phyloP scores from a whole-genome alignment of 2,797 vertebrate genomes.

The Falco berigora region DNA sequence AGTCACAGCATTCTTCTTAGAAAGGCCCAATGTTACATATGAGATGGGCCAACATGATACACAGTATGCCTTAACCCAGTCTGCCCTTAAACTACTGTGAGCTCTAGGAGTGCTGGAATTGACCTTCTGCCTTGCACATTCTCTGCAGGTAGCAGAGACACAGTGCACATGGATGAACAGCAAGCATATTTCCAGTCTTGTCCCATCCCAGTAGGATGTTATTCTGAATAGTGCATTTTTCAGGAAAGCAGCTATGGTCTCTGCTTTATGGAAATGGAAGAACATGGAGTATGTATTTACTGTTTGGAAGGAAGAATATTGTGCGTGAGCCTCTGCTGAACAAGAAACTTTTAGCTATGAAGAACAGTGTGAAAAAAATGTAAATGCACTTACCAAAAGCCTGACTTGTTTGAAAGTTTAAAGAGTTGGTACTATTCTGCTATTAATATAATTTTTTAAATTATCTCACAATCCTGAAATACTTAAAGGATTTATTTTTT shows the following conservation, averaged over 20 bases:
- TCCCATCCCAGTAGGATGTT: neutral
- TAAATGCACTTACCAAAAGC: neutral
- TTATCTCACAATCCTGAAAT: neutral
- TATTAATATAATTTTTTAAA: neutral
- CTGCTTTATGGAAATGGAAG: neutral
- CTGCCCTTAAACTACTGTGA: neutral
- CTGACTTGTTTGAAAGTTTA: neutral
- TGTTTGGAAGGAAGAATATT: neutral
- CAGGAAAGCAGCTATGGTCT: neutral
- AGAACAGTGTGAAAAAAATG: neutral
- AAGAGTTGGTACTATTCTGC: neutral
- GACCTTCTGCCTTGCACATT: neutral
- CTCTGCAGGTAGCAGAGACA: neutral
- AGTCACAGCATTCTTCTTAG: neutral
- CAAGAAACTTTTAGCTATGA: neutral
- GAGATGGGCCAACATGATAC: neutral
- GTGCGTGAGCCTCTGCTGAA: neutral
- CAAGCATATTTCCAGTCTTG: neutral
- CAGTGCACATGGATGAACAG: rapidly evolving
- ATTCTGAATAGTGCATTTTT: neutral
- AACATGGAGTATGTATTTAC: neutral
- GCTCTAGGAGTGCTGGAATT: neutral
- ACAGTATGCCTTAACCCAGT: neutral
- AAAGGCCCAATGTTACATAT: neutral
- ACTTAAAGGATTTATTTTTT: neutral